Evolutionary conservation across 64 coral and sea anemone species (phyloP).

Genomic region (Trachythela sp.): DNA sequence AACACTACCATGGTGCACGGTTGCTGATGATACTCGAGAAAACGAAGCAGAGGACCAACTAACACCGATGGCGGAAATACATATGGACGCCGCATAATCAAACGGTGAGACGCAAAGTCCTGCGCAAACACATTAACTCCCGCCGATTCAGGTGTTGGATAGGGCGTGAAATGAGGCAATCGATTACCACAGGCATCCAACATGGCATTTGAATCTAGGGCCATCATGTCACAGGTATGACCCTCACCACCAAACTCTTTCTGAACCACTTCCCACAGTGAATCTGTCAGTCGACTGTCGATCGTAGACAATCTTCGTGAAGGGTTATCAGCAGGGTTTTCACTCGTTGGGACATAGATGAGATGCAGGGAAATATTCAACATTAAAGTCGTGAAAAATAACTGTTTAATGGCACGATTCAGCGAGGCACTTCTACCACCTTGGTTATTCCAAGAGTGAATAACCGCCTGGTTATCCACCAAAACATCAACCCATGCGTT

Average conservation of each 20-base stretch:
- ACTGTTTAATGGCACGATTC: not conserved
- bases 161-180: not conserved
- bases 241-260: not conserved
- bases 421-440: not conserved
- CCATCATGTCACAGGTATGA: not conserved
- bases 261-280: not conserved
- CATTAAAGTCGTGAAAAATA: not conserved
- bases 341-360: not conserved
- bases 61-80: slow-evolving; percentile 33
- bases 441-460: not conserved
- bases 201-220: not conserved
- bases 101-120: not conserved
- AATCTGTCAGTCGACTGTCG: not conserved
- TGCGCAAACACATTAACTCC: slow-evolving; percentile 37
- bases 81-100: not conserved
- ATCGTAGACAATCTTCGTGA: not conserved
- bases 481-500: not conserved
- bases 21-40: not conserved
- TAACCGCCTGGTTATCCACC: not conserved
- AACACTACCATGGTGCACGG: slow-evolving; percentile 16
- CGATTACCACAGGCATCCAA: not conserved
- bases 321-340: not conserved
- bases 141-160: not conserved
- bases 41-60: not conserved
- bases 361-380: not conserved